phyloP scores from a whole-genome alignment of 2,888 invertebrate genomes.

The Trichogramma dendrolimi region DNA sequence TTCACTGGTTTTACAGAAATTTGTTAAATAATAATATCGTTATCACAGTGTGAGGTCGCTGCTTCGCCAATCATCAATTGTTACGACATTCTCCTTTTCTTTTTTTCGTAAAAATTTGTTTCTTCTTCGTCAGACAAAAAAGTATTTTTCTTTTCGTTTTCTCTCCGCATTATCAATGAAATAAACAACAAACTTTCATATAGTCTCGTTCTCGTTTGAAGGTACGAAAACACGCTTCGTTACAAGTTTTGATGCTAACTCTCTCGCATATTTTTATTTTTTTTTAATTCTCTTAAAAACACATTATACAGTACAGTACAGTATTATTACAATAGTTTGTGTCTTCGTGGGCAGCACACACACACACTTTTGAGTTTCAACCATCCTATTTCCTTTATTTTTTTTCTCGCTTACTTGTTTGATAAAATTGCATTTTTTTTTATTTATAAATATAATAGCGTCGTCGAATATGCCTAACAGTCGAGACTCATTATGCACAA shows the following conservation, averaged over 20 bases:
- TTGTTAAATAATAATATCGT: slow-evolving; percentile 47
- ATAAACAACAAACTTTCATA: slow-evolving; percentile 13
- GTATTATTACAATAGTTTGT: too few species aligned
- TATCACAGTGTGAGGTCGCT: slow-evolving; percentile 52
- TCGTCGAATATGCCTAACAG: too few species aligned
- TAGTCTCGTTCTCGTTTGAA: not conserved
- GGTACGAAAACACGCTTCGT: slow-evolving; percentile 16
- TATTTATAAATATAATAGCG: too few species aligned
- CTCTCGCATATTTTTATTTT: slow-evolving; percentile 7
- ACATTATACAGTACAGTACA: too few species aligned
- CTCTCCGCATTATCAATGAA: slow-evolving; percentile 14
- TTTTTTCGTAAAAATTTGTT: slow-evolving; percentile 24
- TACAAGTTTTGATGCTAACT: slow-evolving; percentile 17
- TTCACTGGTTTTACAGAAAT: too few species aligned
- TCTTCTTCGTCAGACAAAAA: slow-evolving; percentile 7
- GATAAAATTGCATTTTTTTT: too few species aligned
- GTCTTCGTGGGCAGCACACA: too few species aligned
- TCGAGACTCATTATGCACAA: too few species aligned
- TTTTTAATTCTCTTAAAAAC: not conserved
- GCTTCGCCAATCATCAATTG: slow-evolving; percentile 35
- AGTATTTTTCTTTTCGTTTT: slow-evolving; percentile 1
- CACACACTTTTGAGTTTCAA: too few species aligned
- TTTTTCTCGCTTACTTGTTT: too few species aligned
- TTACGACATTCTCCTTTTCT: slow-evolving; percentile 20
- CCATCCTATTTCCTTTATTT: too few species aligned